These are phyloP conservation scores for Morbakka virulenta DNA, from an alignment of 30 jellyfish, hydroid and myxozoan genomes.

Conservation along the genomic window DNA sequence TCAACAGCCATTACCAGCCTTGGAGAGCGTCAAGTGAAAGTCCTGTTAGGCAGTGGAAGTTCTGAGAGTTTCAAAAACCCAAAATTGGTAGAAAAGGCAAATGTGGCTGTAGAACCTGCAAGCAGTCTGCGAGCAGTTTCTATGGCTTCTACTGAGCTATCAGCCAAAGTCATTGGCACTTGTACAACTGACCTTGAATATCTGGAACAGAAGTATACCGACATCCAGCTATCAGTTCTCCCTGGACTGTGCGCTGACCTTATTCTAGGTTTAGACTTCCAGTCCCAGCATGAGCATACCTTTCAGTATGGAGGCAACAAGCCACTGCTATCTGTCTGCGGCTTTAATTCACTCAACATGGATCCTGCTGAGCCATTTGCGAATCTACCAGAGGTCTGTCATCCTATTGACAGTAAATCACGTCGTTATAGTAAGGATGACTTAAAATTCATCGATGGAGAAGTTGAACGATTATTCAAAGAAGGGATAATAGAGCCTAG, in stretches of 20 bases:
- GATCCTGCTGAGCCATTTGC: conserved; percentile 50
- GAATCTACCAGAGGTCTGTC: conserved; percentile 38
- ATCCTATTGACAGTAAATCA: conserved; percentile 69
- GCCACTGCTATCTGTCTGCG: conserved; percentile 31
- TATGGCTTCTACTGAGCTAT: conserved; percentile 47
- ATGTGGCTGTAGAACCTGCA: conserved; percentile 4
- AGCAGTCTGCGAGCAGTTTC: conserved; percentile 34
- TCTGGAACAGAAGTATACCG: not conserved
- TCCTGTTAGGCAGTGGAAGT: conserved; percentile 11
- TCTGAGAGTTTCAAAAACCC: no score
- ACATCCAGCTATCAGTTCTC: conserved; percentile 6
- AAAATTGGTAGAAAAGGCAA: no score
- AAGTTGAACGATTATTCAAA: conserved; percentile 19
- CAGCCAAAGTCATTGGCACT: conserved; percentile 23
- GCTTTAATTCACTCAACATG: conserved; percentile 14
- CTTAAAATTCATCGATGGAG: conserved; percentile 44
- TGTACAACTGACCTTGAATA: conserved; percentile 17
- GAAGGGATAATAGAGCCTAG: conserved; percentile 73
- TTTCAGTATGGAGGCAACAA: conserved; percentile 40
- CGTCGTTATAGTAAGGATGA: conserved; percentile 36
- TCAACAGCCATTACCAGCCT: conserved; percentile 4
- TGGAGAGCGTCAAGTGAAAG: not conserved
- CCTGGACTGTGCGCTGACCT: conserved; percentile 53
- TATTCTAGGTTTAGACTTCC: conserved; percentile 60
- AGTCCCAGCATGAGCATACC: conserved; percentile 36